Evolutionary conservation across 1,140 invertebrate genomes (phyloP).

Genomic region (Drosophila erecta): DNA sequence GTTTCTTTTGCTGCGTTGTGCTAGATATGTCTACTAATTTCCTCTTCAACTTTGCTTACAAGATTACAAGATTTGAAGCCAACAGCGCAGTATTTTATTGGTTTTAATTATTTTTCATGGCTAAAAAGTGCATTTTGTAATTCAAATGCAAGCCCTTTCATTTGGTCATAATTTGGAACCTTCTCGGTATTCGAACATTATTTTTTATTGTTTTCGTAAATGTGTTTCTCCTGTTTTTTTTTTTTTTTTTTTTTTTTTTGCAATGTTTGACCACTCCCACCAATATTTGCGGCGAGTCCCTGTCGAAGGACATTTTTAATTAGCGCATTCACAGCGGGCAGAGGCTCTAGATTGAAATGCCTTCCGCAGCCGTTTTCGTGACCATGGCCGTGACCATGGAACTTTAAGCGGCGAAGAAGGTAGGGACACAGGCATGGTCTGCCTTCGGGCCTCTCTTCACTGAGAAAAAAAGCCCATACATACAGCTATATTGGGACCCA

Average conservation of each 20-base stretch:
- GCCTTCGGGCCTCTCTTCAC: slow-evolving; percentile 4
- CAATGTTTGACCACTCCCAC: slow-evolving; percentile 24
- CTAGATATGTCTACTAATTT: neutral
- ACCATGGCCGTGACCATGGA: slow-evolving; percentile 28
- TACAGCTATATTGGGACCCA: too few relatives aligned
- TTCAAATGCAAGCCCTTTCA: neutral
- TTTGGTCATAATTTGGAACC: neutral
- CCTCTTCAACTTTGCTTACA: neutral
- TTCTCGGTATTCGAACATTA: neutral
- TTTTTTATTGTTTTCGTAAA: slow-evolving; percentile 12
- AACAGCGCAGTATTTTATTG: too few relatives aligned
- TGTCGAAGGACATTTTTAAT: slow-evolving; percentile 73
- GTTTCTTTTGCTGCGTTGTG: too few relatives aligned
- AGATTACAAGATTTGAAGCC: too few relatives aligned
- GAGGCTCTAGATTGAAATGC: slow-evolving; percentile 60
- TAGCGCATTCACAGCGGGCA: slow-evolving; percentile 60
- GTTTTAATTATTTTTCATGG: too few relatives aligned
- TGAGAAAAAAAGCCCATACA: neutral
- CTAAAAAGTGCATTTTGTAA: neutral
- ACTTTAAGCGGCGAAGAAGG: slow-evolving; percentile 37
- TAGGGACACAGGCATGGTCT: slow-evolving; percentile 18
- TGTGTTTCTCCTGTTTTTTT: neutral
- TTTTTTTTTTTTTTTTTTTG: slow-evolving; percentile 1
- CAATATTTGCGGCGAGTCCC: slow-evolving; percentile 12
- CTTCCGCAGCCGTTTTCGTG: slow-evolving; percentile 21